phyloP scores from a whole-genome alignment of 1,140 invertebrate species.

The Drosophila equinoxialis region DNA sequence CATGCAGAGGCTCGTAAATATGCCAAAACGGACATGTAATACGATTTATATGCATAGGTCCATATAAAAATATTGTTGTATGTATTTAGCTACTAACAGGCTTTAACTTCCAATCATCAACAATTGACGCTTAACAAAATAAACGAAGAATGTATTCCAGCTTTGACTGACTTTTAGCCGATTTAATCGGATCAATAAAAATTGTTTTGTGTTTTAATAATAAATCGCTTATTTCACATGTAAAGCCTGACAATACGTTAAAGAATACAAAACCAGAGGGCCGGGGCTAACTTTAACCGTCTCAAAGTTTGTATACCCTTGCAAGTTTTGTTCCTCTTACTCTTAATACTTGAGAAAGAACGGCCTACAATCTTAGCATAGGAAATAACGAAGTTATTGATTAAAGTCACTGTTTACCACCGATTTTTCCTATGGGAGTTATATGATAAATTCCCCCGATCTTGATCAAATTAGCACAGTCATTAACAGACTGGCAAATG shows the following conservation, averaged over 20 bases:
- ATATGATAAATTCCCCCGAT: no score
- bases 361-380: no score
- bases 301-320: no score
- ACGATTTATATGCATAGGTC: conserved; percentile 71
- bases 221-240: not conserved
- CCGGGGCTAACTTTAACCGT: no score
- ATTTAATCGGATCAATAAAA: conserved; percentile 1
- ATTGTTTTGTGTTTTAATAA: not conserved
- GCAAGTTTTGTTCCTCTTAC: no score
- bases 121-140: conserved; percentile 43
- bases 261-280: not conserved
- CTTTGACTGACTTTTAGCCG: not conserved
- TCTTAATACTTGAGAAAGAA: no score
- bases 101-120: conserved; percentile 28
- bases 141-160: not conserved
- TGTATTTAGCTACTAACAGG: not conserved
- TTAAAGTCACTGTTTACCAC: no score
- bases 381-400: no score
- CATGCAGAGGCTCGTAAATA: conserved; percentile 72
- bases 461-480: no score
- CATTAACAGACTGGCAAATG: no score
- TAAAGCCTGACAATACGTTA: not conserved
- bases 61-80: conserved; percentile 37
- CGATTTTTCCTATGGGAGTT: no score
- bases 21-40: conserved; percentile 70